Conservation (phyloP, 2,113 vertebrate genomes). For the Halcyon malimbica region DNA sequence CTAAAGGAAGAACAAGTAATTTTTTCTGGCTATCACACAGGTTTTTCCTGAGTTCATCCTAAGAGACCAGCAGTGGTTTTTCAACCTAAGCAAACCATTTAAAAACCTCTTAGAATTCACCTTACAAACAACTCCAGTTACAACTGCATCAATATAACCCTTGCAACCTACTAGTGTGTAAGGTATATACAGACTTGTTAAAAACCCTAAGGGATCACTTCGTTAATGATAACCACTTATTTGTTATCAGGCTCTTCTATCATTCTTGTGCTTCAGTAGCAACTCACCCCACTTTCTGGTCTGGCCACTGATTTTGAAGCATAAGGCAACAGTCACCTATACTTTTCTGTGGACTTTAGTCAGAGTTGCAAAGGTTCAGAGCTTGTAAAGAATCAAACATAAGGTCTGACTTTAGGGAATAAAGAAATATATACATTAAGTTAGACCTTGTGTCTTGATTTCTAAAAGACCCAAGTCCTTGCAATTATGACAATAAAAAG, state of each 20-base stretch:
- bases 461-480: neutral
- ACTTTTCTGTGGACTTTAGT: neutral
- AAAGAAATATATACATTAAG: neutral
- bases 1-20: neutral
- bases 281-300: neutral
- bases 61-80: neutral
- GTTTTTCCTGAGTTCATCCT: neutral
- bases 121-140: neutral
- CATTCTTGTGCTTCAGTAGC: neutral
- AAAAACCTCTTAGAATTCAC: neutral
- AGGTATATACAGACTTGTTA: neutral
- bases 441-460: neutral
- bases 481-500: neutral
- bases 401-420: neutral
- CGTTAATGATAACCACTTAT: neutral
- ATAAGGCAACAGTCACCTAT: neutral
- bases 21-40: neutral
- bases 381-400: neutral
- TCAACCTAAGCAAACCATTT: neutral
- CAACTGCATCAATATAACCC: neutral
- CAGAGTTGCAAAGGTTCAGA: neutral
- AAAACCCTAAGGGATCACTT: neutral
- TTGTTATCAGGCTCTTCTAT: neutral
- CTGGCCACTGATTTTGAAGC: neutral
- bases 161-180: neutral